Evolutionary conservation across 2,797 vertebrate species (phyloP), one percentile per base, ranked within the genome.

Genomic region (Chromis chromis): DNA sequence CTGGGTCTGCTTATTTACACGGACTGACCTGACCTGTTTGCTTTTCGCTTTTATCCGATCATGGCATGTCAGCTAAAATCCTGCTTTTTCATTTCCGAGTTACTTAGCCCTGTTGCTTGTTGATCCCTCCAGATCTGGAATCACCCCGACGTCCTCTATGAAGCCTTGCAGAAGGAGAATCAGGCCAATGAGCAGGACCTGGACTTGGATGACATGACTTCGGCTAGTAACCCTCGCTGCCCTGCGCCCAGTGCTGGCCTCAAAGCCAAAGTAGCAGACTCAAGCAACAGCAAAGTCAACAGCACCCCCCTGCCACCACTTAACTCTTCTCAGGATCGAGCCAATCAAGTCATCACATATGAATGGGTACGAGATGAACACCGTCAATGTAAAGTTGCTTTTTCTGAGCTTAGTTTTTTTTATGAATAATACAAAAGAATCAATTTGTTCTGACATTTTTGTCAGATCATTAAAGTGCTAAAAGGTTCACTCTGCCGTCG

Each of bases 281-380:
- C 96, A 0, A 94, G 96, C 71, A 97, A 97, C 65, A 97, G 96
- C 95, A 98, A 97, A 91, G 95, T 94, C 76, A 89, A 85, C 75
- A 89, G 95, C 58, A 90, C 94, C 50, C 90, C 94, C 50, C 90
- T 95, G 0, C 94, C 96, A 24, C 88, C 91, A 28, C 94, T 98
- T 73, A 97, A 95, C 81, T 93, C 95, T 55, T 95, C 96, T 60
- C 98, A 99, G 85, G 98, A 99, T 70, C 94, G 94, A 91, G 95
- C 97, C 92, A 99, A 97, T 94, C 97, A 98, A 88, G 97, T 99
- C 24, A 96, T 99, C 86, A 99, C 98, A 0, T 99, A 99, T 0
- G 98, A 99, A 93, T 99, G 98, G 98, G 98, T 99, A 94, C 81
- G 96, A 68, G 39, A 39, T 7, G 7, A 17, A 33, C 10, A 11